Conservation (phyloP, 2,113 vertebrate genomes). For the Trachemys scripta region DNA sequence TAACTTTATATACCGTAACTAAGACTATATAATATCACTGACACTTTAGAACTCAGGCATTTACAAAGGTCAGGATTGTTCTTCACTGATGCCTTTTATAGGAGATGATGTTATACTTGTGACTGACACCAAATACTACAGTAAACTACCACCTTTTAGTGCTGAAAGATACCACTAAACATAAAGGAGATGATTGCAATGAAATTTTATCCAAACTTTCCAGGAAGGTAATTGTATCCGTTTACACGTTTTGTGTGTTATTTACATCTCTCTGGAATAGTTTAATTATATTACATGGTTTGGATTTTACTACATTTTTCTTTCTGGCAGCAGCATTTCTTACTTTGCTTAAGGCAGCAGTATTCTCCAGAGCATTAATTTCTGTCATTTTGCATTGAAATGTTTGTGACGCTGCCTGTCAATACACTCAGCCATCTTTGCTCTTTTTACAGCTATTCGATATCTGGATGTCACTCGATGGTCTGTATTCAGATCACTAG, state of each 20-base stretch:
- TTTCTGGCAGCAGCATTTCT: not conserved
- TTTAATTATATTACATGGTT: accelerated
- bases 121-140: too few species aligned
- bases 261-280: accelerated
- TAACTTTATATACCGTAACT: not conserved
- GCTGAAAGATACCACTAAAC: not conserved
- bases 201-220: not conserved
- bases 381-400: not conserved
- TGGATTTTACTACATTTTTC: accelerated
- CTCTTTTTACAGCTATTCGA: not conserved
- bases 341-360: not conserved
- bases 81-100: not conserved
- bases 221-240: not conserved
- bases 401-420: not conserved
- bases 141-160: too few species aligned
- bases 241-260: not conserved
- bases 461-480: not conserved
- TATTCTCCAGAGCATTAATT: not conserved
- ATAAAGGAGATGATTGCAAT: not conserved
- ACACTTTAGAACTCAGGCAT: not conserved
- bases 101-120: not conserved
- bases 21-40: not conserved
- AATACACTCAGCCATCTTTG: not conserved
- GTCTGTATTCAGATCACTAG: accelerated
- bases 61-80: not conserved